A percentile compares a stretch with the other conserved stretches of the same genome.
Evolutionary conservation across 1,140 invertebrate genomes (phyloP).

Genomic region (Cydia amplana): DNA sequence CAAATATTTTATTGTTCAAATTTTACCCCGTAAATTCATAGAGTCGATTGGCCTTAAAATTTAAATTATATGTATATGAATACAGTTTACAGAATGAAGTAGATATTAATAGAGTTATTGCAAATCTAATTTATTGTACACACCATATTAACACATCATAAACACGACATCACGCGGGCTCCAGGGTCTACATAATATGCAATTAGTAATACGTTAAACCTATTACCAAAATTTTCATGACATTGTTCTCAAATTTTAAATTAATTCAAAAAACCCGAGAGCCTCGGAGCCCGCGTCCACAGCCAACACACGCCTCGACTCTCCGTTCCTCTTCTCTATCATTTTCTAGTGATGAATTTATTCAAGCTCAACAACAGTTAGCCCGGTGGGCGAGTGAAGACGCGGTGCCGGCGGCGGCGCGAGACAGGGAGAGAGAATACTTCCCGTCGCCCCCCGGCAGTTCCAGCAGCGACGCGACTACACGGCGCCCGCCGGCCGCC

Average conservation of each 20-base stretch:
- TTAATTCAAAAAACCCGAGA: slow-evolving; percentile 18
- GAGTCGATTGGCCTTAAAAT: slow-evolving; percentile 9
- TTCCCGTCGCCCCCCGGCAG: slow-evolving; percentile 76
- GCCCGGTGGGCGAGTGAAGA: slow-evolving; percentile 95
- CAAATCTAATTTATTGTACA: background rate
- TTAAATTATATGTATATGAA: background rate
- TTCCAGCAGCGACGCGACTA: slow-evolving; percentile 51
- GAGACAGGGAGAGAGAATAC: slow-evolving; percentile 76
- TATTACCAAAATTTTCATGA: background rate
- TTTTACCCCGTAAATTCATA: background rate
- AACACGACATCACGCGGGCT: slow-evolving; percentile 21
- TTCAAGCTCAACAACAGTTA: slow-evolving; percentile 95
- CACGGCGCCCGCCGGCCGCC: slow-evolving; percentile 51
- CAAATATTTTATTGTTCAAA: background rate
- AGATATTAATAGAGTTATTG: background rate
- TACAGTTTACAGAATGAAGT: too few relatives aligned
- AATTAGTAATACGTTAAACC: background rate
- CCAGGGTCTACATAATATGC: background rate
- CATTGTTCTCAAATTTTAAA: too few relatives aligned
- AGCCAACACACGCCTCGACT: slow-evolving; percentile 65
- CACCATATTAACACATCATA: slow-evolving; percentile 17
- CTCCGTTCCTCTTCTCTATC: slow-evolving; percentile 83
- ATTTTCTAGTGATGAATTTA: slow-evolving; percentile 96
- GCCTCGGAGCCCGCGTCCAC: slow-evolving; percentile 53
- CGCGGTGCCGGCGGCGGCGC: slow-evolving; percentile 83